Percentiles rank a stretch among this genome's conserved stretches.
phyloP scores from a whole-genome alignment of 2,888 invertebrate species.

The Hololepta plana region DNA sequence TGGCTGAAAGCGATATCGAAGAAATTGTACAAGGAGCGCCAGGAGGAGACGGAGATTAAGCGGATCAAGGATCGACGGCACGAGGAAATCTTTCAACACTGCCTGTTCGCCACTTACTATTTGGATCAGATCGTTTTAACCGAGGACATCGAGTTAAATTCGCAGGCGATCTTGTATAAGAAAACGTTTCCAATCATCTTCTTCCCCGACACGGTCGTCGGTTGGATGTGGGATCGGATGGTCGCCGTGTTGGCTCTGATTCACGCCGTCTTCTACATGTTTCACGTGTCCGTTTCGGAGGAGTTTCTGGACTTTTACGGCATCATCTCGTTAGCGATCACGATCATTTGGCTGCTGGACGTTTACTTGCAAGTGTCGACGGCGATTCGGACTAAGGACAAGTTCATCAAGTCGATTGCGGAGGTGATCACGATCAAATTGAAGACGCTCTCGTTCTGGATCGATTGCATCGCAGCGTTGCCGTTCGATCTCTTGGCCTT shows the following conservation, averaged over 20 bases:
- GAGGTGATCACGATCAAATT: conserved; percentile 8
- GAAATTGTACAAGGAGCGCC: conserved; percentile 4
- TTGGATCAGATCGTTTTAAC: conserved; percentile 13
- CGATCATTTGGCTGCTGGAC: conserved; percentile 10
- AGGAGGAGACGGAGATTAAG: not conserved
- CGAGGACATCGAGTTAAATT: conserved; percentile 13
- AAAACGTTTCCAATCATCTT: conserved; percentile 13
- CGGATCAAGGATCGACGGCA: not conserved
- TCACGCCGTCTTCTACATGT: conserved; percentile 10
- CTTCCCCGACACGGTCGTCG: conserved; percentile 13
- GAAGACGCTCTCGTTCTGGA: conserved; percentile 8
- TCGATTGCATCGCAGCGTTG: conserved; percentile 11
- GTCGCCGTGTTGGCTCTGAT: conserved; percentile 7
- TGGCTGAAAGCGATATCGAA: conserved; percentile 8
- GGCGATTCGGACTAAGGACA: conserved; percentile 9
- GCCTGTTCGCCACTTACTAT: conserved; percentile 11
- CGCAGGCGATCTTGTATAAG: conserved; percentile 13
- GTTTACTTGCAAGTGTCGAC: conserved; percentile 13
- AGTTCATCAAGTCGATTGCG: conserved; percentile 8
- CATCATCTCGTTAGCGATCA: conserved; percentile 7
- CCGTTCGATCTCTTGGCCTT: conserved; percentile 10
- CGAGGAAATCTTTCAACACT: conserved; percentile 5
- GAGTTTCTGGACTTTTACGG: conserved; percentile 7
- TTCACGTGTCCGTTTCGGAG: conserved; percentile 9
- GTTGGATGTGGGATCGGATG: conserved; percentile 11